phyloP scores from a whole-genome alignment of 2,113 vertebrate genomes.

The Alouatta palliata region DNA sequence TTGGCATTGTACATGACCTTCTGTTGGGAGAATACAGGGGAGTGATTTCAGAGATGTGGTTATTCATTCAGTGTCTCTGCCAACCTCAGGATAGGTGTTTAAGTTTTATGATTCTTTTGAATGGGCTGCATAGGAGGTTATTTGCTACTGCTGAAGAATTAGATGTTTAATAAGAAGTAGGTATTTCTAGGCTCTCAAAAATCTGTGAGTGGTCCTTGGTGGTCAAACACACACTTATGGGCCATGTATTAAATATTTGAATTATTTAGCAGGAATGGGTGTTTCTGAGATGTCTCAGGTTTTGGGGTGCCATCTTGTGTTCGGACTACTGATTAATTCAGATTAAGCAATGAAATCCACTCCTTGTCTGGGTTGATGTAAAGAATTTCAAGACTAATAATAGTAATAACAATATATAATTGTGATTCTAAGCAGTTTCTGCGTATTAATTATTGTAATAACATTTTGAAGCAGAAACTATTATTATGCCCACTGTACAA shows the following conservation, averaged over 20 bases:
- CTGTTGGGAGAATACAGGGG: not conserved
- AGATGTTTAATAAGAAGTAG: not conserved
- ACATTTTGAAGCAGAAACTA: not conserved
- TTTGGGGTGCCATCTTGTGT: not conserved
- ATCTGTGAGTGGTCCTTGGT: not conserved
- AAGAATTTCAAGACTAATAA: not conserved
- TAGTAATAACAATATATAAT: not conserved
- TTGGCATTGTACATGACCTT: not conserved
- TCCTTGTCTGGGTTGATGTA: not conserved
- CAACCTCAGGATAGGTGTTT: not conserved
- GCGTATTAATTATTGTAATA: not conserved
- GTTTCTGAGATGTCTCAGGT: not conserved
- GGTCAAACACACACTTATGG: not conserved
- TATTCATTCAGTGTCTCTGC: not conserved
- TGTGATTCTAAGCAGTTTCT: constrained; percentile 14
- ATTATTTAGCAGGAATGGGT: not conserved
- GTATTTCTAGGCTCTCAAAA: not conserved
- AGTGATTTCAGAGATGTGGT: not conserved
- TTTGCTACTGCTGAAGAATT: not conserved
- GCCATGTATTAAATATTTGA: not conserved
- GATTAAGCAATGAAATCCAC: not conserved
- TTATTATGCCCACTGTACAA: not conserved
- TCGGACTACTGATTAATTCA: not conserved
- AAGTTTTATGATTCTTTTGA: not conserved
- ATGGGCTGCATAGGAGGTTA: not conserved